Evolutionary conservation across 2,797 vertebrate genomes (phyloP).

Genomic region (Chrysocyon brachyurus): DNA sequence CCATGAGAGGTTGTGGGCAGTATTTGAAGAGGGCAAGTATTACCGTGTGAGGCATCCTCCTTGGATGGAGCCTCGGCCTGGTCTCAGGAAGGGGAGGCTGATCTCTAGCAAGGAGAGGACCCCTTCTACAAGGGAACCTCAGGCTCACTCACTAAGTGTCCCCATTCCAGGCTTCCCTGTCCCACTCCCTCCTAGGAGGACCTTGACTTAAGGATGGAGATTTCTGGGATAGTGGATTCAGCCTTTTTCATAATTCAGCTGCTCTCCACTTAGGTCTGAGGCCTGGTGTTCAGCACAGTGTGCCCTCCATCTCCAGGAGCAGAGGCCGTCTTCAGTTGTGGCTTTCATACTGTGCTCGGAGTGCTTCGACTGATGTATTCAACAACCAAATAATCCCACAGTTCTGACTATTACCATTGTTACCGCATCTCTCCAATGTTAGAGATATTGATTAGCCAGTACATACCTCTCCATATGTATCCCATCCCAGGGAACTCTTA

Average conservation of each 20-base stretch:
- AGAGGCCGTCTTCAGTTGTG: not conserved
- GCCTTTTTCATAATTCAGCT: not conserved
- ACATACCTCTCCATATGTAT: not conserved
- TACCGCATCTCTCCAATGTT: not conserved
- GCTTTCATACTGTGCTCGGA: not conserved
- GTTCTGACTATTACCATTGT: not conserved
- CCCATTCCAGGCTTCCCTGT: not conserved
- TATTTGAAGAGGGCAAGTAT: not conserved
- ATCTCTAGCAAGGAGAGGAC: not conserved
- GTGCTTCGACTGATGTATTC: not conserved
- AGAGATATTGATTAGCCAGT: not conserved
- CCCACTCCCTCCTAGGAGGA: not conserved
- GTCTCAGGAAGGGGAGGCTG: not conserved
- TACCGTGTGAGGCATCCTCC: not conserved
- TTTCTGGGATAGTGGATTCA: not conserved
- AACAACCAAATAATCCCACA: not conserved
- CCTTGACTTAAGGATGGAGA: not conserved
- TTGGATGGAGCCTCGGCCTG: accelerated
- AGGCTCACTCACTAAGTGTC: not conserved
- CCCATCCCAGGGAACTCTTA: not conserved
- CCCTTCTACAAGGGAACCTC: not conserved
- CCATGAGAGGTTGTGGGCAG: accelerated
- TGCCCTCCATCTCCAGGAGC: not conserved
- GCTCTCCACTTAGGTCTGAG: not conserved
- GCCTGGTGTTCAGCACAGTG: not conserved